Evolutionary conservation across 2,888 invertebrate genomes (phyloP), one percentile per base, ranked within the genome.

Genomic region (Drosophila algonquin): DNA sequence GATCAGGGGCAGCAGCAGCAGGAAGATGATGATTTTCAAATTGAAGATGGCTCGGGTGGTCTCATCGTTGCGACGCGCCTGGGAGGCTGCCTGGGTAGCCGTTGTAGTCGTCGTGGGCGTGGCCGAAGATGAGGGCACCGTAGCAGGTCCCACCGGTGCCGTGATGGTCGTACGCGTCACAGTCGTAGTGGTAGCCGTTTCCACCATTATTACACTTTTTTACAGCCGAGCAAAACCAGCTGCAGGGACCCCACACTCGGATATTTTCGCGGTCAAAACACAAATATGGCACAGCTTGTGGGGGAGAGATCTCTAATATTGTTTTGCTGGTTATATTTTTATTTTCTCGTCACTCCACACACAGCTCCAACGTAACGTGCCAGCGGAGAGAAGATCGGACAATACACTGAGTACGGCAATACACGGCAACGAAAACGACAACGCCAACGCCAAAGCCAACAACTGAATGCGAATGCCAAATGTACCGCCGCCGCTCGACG

Each of bases 1-100:
- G 10, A 91, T 80, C 56, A 92, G 51, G 0, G 91, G 91, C 77
- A 91, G 63, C n/a, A 91, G 47, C 45, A 92, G n/a, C 24, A 91
- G 65, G 44, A 84, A 90, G 7, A 85, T 10, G 21, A 91, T 76
- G 18, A 90, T 79, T 81, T 91, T 92, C 65, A 92, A 64, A 76
- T 91, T 91, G 64, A 81, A 91, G 61, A 92, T 81, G 72, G 77
- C 83, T 58, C 91, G 89, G 32, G 82, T 80, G 51, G 82, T 84
- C 68, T 90, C 91, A 68, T 90, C 90, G 59, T 90, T 91, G 35
- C 82, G 89, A 12, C 73, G 76, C 47, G 64, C 60, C 14, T 54
- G 82, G 52, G 60, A 75, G 40, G 77, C 76, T 8, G 48, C 73
- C 27, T 63, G 73, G 35, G 40, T 47, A 53, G 62, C 27, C 32